A percentile compares a stretch with the other conserved stretches of the same genome.
phyloP scores from a whole-genome alignment of 2,113 vertebrate species.

The Camelus bactrianus region DNA sequence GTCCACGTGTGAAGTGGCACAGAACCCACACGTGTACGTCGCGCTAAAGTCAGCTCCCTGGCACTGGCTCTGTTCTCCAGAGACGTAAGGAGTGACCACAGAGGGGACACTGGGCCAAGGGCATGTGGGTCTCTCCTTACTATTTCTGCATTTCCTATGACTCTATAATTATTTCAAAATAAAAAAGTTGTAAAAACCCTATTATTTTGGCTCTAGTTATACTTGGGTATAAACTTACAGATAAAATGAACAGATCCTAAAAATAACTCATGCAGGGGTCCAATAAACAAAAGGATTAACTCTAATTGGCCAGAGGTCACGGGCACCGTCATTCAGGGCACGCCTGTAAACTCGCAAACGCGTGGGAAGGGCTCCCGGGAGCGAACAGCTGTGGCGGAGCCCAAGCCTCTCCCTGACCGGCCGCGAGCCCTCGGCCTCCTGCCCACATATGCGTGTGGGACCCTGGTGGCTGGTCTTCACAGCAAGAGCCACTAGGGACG shows the following conservation, averaged over 20 bases:
- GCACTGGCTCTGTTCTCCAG: rapidly evolving
- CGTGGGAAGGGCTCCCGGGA: rapidly evolving
- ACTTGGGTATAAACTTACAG: neutral
- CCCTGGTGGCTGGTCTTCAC: neutral
- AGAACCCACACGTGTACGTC: rapidly evolving
- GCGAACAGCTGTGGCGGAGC: rapidly evolving
- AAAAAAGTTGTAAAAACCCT: neutral
- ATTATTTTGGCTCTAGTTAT: neutral
- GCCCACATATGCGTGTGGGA: rapidly evolving
- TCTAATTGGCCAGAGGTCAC: neutral
- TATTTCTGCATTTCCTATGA: neutral
- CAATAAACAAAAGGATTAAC: neutral
- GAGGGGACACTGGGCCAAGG: neutral
- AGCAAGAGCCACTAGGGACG: neutral
- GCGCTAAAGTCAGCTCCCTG: rapidly evolving
- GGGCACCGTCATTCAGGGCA: no score
- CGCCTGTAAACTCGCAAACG: rapidly evolving
- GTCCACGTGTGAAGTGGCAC: rapidly evolving
- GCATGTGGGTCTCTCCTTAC: neutral
- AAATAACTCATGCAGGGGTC: neutral
- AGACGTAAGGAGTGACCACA: rapidly evolving
- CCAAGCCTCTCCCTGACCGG: rapidly evolving
- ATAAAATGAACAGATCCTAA: neutral
- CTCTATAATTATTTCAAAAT: neutral
- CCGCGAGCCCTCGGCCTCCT: rapidly evolving